Percentiles rank a stretch among this genome's conserved stretches.
Evolutionary conservation across 1,140 invertebrate species (phyloP).

Genomic region (Drosophila willistoni): DNA sequence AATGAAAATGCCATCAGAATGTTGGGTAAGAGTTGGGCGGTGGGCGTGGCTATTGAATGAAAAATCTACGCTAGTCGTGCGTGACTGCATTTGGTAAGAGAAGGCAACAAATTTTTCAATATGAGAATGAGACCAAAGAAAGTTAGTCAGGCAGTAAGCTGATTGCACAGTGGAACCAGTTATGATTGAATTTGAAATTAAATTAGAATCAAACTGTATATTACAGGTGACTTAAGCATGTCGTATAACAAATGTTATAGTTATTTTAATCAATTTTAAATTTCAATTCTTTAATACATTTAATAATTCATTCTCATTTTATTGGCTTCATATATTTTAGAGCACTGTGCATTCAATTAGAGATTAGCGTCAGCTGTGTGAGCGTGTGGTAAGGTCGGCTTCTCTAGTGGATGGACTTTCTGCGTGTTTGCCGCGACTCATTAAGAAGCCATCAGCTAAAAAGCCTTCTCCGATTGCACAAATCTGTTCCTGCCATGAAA

Average conservation of each 20-base stretch:
- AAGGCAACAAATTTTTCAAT: slow-evolving; percentile 38
- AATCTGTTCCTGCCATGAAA: slow-evolving; percentile 32
- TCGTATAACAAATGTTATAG: no score
- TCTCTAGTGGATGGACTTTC: not conserved
- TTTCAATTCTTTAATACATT: no score
- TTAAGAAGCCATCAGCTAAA: slow-evolving; percentile 69
- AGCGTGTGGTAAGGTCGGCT: not conserved
- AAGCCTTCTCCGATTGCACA: slow-evolving; percentile 20
- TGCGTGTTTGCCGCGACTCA: slow-evolving; percentile 55
- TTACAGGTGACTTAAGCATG: no score
- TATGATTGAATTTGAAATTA: not conserved
- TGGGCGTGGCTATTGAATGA: slow-evolving; percentile 15
- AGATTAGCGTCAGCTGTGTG: slow-evolving; percentile 45
- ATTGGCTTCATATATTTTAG: not conserved
- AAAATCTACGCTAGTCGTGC: slow-evolving; percentile 25
- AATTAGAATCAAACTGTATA: no score
- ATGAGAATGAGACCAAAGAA: not conserved
- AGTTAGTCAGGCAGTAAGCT: not conserved
- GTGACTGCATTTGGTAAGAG: slow-evolving; percentile 23
- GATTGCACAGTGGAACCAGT: not conserved
- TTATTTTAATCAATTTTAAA: no score
- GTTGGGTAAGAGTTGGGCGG: not conserved
- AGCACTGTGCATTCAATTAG: slow-evolving; percentile 24
- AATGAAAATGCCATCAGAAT: slow-evolving; percentile 59
- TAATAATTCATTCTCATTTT: no score